A percentile compares a stretch with the other conserved stretches of the same genome.
Conservation (phyloP, 2,113 vertebrate genomes). For the Fregetta grallaria region DNA sequence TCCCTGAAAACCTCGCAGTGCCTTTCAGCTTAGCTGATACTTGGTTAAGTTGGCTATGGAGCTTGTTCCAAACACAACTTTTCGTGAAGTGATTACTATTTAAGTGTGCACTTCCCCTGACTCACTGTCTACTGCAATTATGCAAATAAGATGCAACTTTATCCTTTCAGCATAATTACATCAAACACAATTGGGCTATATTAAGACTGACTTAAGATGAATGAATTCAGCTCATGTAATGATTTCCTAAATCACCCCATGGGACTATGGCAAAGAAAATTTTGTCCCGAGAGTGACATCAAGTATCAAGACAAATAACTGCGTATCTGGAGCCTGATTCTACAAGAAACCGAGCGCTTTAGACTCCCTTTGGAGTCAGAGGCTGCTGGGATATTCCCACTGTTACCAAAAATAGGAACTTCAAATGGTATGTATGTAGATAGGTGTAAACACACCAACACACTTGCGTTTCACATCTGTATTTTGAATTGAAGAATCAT, state of each 20-base stretch:
- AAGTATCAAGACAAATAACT: not conserved
- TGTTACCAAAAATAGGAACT: not conserved
- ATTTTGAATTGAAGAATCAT: accelerated
- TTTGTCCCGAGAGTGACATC: constrained; percentile 6
- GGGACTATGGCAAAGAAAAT: constrained; percentile 2
- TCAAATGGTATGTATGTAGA: accelerated
- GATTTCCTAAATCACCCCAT: not conserved
- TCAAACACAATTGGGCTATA: constrained; percentile 43
- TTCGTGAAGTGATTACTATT: constrained; percentile 12
- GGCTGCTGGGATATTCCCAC: not conserved
- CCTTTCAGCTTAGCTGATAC: not conserved
- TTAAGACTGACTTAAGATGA: constrained; percentile 52
- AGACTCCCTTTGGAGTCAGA: not conserved
- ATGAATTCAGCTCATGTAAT: constrained; percentile 20
- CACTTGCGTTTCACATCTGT: not conserved
- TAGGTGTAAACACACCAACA: not conserved
- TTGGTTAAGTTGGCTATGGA: not conserved
- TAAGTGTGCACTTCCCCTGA: not conserved
- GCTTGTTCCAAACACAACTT: not conserved
- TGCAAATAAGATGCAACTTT: constrained; percentile 57
- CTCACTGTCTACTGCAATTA: constrained; percentile 39
- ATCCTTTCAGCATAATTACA: constrained; percentile 68
- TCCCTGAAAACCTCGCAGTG: not conserved
- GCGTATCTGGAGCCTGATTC: not conserved
- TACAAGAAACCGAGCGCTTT: accelerated